These are phyloP conservation scores for Carollia perspicillata DNA, from an alignment of 2,113 vertebrate genomes.

Conservation along the genomic window DNA sequence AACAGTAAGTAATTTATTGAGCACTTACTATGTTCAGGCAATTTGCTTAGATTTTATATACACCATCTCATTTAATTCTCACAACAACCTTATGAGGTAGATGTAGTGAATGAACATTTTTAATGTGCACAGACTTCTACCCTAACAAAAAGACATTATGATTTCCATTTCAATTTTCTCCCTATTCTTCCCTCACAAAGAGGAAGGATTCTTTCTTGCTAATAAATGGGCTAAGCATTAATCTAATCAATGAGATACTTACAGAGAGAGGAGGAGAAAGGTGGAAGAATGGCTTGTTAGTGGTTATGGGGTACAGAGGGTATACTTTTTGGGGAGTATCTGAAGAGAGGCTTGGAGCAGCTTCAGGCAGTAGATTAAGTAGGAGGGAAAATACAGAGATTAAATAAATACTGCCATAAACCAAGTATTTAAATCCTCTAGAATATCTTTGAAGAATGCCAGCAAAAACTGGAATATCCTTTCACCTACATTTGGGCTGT, in stretches of 20 bases:
- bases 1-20: not conserved
- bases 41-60: not conserved
- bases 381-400: not conserved
- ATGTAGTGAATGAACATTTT: not conserved
- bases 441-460: not conserved
- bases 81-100: not conserved
- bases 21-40: not conserved
- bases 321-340: not conserved
- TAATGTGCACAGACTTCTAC: not conserved
- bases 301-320: too few relatives aligned
- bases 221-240: not conserved
- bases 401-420: not conserved
- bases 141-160: not conserved
- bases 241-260: not conserved
- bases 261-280: not conserved
- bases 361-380: not conserved
- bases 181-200: not conserved
- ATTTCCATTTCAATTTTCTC: not conserved
- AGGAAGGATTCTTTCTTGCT: not conserved
- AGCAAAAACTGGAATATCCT: not conserved
- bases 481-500: not conserved
- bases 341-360: not conserved
- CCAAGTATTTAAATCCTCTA: not conserved
- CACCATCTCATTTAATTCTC: not conserved
- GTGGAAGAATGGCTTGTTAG: not conserved